phyloP scores from a whole-genome alignment of 1,140 invertebrate genomes.

The Epicauta chinensis region DNA sequence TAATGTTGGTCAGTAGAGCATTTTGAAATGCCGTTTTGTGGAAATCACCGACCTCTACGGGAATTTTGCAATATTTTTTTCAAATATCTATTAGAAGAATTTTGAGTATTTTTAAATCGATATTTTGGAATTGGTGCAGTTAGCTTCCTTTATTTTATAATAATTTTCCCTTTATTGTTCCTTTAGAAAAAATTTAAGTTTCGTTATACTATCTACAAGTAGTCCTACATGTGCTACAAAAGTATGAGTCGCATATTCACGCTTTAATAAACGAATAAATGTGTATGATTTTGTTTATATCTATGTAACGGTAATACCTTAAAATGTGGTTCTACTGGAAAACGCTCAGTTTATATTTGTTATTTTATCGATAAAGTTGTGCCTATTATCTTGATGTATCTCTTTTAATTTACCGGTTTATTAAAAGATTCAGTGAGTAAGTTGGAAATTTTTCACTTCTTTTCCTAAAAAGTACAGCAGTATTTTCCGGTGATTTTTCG shows the following conservation, averaged over 20 bases:
- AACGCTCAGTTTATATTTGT: conserved; percentile 8
- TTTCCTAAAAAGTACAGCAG: neutral
- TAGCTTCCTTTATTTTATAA: too few relatives aligned
- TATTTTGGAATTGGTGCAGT: too few relatives aligned
- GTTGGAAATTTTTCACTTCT: conserved; percentile 4
- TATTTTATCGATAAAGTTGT: conserved; percentile 7
- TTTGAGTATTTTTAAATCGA: too few relatives aligned
- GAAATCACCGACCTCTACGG: conserved; percentile 5
- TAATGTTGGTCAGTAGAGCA: conserved; percentile 29
- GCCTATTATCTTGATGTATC: conserved; percentile 2
- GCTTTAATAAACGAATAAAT: conserved; percentile 35
- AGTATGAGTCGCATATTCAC: conserved; percentile 22
- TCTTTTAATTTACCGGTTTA: neutral
- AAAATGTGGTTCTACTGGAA: conserved; percentile 20
- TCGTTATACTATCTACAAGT: neutral
- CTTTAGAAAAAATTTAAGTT: conserved; percentile 2
- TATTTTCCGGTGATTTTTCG: conserved; percentile 8
- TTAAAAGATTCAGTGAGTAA: neutral
- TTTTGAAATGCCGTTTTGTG: conserved; percentile 1
- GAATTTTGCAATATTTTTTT: too few relatives aligned
- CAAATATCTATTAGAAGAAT: too few relatives aligned
- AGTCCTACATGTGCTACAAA: neutral
- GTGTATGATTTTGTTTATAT: conserved; percentile 31
- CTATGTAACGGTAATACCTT: conserved; percentile 30
- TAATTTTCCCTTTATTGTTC: too few relatives aligned